Percentiles rank a stretch among this genome's conserved stretches.
Conservation (phyloP, 2,113 vertebrate species). For the Dromaius novaehollandiae region DNA sequence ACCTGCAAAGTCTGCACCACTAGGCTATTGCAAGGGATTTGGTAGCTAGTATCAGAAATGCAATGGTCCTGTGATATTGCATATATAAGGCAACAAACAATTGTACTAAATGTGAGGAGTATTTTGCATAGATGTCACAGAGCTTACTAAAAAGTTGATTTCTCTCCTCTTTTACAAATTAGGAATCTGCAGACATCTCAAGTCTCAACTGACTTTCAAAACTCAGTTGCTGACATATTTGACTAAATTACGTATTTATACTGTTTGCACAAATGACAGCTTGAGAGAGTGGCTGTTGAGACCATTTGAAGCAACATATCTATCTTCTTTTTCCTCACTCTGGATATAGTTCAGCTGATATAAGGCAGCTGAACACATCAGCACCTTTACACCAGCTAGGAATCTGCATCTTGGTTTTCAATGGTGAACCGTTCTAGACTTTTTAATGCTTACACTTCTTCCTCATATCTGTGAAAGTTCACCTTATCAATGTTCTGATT, state of each 20-base stretch:
- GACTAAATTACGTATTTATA: background rate
- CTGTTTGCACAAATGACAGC: background rate
- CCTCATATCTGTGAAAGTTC: background rate
- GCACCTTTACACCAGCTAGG: background rate
- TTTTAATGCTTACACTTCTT: background rate
- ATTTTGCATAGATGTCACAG: background rate
- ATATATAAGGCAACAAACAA: rapidly evolving
- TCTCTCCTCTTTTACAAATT: background rate
- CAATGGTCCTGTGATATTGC: background rate
- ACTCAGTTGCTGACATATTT: background rate
- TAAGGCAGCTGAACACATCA: background rate
- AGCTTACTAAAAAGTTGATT: background rate
- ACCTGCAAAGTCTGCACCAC: background rate
- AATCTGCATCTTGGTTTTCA: background rate
- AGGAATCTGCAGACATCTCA: background rate
- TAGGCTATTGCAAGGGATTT: too few relatives aligned
- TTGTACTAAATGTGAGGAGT: background rate
- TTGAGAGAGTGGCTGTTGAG: background rate
- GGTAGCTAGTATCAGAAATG: background rate
- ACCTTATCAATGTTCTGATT: background rate
- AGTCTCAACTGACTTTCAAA: background rate
- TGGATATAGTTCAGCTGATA: background rate
- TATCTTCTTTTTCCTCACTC: background rate
- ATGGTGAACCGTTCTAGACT: background rate
- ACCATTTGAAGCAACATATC: background rate